These are phyloP conservation scores for Larimichthys crocea DNA, from an alignment of 2,113 vertebrate species.

Conservation along the genomic window DNA sequence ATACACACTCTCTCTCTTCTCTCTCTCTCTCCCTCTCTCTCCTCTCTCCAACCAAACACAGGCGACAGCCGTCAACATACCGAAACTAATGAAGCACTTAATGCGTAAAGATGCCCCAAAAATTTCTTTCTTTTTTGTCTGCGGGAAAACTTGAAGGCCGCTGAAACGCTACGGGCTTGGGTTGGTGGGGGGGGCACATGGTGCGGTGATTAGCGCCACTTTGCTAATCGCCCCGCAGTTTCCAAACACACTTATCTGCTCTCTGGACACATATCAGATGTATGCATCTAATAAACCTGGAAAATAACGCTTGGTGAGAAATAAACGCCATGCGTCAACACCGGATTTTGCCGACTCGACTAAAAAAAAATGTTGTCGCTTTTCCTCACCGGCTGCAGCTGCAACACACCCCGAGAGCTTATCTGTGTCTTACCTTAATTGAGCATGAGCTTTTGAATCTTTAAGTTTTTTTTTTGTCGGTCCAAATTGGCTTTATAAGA, in stretches of 20 bases:
- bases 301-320: neutral
- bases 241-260: slow-evolving; percentile 29
- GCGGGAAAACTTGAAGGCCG: neutral
- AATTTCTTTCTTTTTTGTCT: slow-evolving; percentile 16
- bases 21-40: neutral
- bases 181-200: slow-evolving; percentile 26
- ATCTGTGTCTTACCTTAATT: slow-evolving; percentile 37
- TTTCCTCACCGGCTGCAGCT: slow-evolving; percentile 28
- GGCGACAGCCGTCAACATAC: slow-evolving; percentile 52
- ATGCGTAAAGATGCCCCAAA: slow-evolving; percentile 37
- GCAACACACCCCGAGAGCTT: slow-evolving; percentile 7
- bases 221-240: slow-evolving; percentile 44
- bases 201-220: slow-evolving; percentile 48
- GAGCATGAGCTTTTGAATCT: neutral
- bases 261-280: neutral
- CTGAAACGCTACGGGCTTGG: slow-evolving; percentile 11
- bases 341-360: slow-evolving; percentile 5
- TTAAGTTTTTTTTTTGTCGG: neutral
- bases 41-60: slow-evolving; percentile 39
- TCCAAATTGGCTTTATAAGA: slow-evolving; percentile 14
- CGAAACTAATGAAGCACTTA: slow-evolving; percentile 65
- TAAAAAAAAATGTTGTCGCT: slow-evolving; percentile 4
- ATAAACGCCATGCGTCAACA: slow-evolving; percentile 62
- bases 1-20: neutral
- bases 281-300: neutral